Evolutionary conservation across 37 sponge, comb jelly and placozoan genomes (phyloP).

Genomic region (Hexactinellida sp.): DNA sequence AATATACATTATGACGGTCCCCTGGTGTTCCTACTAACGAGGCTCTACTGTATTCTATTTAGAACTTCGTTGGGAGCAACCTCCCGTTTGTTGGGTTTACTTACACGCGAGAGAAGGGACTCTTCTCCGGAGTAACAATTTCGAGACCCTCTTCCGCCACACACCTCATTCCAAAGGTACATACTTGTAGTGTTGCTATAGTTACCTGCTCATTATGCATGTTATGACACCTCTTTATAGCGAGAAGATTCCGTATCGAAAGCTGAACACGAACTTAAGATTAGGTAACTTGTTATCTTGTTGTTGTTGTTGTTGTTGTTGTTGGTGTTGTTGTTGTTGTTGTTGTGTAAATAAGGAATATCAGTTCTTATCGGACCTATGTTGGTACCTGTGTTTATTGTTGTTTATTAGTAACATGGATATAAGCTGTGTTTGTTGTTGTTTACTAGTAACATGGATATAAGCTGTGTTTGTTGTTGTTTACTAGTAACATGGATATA

Average conservation of each 20-base stretch:
- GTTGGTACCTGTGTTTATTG: too few relatives aligned
- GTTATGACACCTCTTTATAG: background rate
- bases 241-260: background rate
- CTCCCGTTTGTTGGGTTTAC: constrained; percentile 96
- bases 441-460: too few relatives aligned
- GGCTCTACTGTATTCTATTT: too few relatives aligned
- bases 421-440: too few relatives aligned
- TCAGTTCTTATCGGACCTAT: too few relatives aligned
- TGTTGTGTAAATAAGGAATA: too few relatives aligned
- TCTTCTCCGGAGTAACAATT: background rate
- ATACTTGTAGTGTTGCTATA: too few relatives aligned
- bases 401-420: too few relatives aligned
- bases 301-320: too few relatives aligned
- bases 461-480: too few relatives aligned
- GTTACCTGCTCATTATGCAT: background rate
- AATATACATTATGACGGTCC: too few relatives aligned
- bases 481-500: background rate
- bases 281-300: background rate
- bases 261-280: background rate
- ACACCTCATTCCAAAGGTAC: background rate
- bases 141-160: background rate
- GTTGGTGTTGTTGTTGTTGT: too few relatives aligned
- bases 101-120: constrained; percentile 27
- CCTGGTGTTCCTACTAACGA: background rate
- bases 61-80: constrained; percentile 88